Conservation (phyloP, 1,140 invertebrate species). For the Thalassaphorura encarpata region DNA sequence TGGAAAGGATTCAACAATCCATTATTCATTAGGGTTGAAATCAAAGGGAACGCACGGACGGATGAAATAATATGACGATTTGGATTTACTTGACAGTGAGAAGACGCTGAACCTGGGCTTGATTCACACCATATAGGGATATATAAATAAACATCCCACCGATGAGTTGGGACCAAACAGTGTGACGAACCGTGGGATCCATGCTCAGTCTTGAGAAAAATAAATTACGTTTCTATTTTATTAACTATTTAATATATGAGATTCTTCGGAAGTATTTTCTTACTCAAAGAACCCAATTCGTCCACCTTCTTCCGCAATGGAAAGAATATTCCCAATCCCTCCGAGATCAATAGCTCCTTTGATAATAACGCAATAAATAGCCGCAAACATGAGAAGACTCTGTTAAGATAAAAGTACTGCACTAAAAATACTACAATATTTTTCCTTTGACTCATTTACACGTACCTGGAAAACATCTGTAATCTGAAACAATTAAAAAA, state of each 20-base stretch:
- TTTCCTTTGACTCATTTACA: too few relatives aligned
- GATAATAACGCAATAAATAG: slow-evolving; percentile 62
- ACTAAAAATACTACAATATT: too few relatives aligned
- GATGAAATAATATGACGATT: not conserved
- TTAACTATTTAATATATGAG: too few relatives aligned
- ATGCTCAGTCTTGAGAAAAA: too few relatives aligned
- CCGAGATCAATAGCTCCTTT: slow-evolving; percentile 54
- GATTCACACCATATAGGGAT: slow-evolving; percentile 70
- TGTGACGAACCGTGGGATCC: slow-evolving; percentile 65
- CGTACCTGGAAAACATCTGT: slow-evolving; percentile 67
- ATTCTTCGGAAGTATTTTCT: slow-evolving; percentile 22
- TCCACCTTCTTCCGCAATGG: slow-evolving; percentile 49
- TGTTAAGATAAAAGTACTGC: slow-evolving; percentile 38
- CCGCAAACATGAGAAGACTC: slow-evolving; percentile 62
- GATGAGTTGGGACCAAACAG: slow-evolving; percentile 57
- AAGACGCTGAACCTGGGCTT: slow-evolving; percentile 76
- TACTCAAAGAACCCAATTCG: slow-evolving; percentile 61
- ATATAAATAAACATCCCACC: slow-evolving; percentile 64
- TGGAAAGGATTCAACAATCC: slow-evolving; percentile 19
- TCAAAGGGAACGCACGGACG: too few relatives aligned
- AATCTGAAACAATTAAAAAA: too few relatives aligned
- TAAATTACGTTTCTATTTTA: too few relatives aligned
- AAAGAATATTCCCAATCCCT: slow-evolving; percentile 53
- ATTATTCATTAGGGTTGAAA: too few relatives aligned
- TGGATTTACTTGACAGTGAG: slow-evolving; percentile 55